Conservation (phyloP, 2,113 vertebrate species). For the Pipra filicauda region DNA sequence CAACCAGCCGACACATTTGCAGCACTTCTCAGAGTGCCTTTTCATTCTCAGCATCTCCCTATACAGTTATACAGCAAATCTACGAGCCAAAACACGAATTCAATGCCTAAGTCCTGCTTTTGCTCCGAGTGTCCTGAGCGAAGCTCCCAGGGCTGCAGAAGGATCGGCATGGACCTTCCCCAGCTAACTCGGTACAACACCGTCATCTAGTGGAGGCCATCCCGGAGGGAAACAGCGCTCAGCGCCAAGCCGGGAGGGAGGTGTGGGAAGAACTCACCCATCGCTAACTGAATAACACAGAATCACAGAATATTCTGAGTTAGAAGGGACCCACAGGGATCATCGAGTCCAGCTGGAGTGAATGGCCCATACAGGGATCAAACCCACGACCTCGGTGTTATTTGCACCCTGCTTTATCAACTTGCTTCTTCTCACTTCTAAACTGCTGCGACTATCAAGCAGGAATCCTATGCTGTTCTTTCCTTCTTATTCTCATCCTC, state of each 20-base stretch:
- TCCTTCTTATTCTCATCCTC: background rate
- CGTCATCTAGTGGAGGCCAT: conserved; percentile 22
- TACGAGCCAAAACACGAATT: background rate
- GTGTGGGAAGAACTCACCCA: rapidly evolving
- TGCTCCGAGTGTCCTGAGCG: rapidly evolving
- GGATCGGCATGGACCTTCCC: rapidly evolving
- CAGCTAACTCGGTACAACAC: background rate
- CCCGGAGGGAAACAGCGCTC: rapidly evolving
- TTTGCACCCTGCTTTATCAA: background rate
- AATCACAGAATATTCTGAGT: background rate
- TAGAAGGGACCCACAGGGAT: background rate
- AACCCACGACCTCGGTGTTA: background rate
- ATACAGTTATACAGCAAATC: rapidly evolving
- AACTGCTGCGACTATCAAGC: background rate
- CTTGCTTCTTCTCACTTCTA: background rate
- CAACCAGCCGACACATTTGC: background rate
- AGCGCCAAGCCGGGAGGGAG: rapidly evolving
- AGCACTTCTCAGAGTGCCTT: background rate
- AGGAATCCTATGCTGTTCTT: background rate
- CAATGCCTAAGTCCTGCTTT: rapidly evolving
- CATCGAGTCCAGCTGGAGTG: background rate
- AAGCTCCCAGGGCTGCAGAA: background rate
- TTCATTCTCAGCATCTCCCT: background rate
- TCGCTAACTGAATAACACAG: background rate
- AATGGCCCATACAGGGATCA: background rate